These are phyloP conservation scores for Myocastor coypus DNA, from an alignment of 2,113 vertebrate genomes.

Conservation along the genomic window DNA sequence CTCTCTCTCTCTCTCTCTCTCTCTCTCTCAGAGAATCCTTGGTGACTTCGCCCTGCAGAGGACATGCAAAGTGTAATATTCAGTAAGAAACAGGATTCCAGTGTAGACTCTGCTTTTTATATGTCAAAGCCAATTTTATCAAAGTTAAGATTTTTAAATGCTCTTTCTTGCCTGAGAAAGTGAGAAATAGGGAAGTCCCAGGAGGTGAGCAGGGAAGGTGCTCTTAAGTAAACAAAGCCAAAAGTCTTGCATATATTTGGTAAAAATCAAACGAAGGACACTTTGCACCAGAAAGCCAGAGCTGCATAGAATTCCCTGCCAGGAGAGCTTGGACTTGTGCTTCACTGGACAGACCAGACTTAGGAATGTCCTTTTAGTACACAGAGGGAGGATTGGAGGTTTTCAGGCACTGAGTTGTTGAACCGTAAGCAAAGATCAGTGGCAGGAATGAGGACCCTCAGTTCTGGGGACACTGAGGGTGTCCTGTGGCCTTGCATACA, in stretches of 20 bases:
- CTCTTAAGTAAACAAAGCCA: neutral
- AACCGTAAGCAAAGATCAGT: neutral
- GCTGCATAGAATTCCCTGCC: neutral
- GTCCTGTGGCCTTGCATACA: neutral
- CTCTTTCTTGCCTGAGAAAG: slow-evolving; percentile 15
- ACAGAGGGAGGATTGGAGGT: neutral
- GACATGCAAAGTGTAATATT: neutral
- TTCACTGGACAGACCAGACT: neutral
- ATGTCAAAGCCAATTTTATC: slow-evolving; percentile 39
- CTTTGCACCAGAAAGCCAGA: neutral
- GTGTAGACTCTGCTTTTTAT: slow-evolving; percentile 51
- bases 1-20: too few species aligned
- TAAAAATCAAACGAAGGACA: neutral
- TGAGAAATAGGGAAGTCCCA: neutral
- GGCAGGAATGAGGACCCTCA: neutral
- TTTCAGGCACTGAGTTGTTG: neutral
- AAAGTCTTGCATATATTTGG: neutral
- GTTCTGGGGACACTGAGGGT: neutral
- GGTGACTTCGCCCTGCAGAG: neutral
- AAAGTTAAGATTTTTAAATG: neutral
- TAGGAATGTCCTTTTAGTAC: neutral
- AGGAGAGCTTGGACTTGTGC: neutral
- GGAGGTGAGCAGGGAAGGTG: neutral
- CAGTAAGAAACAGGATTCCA: slow-evolving; percentile 35
- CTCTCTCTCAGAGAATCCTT: neutral